These are phyloP conservation scores for Ostrea edulis DNA, from an alignment of 1,140 invertebrate genomes.

Conservation along the genomic window DNA sequence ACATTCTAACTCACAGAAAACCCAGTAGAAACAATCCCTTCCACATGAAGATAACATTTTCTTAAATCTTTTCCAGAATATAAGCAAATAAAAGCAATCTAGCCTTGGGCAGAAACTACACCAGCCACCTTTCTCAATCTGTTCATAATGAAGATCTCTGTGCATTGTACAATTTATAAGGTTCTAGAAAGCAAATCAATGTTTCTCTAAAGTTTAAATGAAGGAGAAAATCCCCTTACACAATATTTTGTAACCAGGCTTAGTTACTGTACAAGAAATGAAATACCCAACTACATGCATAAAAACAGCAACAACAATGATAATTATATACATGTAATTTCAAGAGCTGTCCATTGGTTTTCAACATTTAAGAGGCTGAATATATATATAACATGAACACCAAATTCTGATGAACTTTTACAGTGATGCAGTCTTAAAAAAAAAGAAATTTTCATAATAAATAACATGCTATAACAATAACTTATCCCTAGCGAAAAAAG, in stretches of 20 bases:
- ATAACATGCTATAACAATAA: conserved; percentile 27
- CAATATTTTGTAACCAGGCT: background rate
- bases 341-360: background rate
- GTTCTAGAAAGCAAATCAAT: background rate
- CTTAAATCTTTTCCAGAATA: conserved; percentile 15
- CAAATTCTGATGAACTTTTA: conserved; percentile 9
- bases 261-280: background rate
- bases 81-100: conserved; percentile 13
- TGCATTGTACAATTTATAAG: background rate
- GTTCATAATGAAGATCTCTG: background rate
- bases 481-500: background rate
- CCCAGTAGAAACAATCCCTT: background rate
- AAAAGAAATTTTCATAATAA: background rate
- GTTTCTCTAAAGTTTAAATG: background rate
- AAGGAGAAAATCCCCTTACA: background rate
- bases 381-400: conserved; percentile 4
- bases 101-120: background rate
- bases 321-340: background rate
- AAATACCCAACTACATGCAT: conserved; percentile 31
- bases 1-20: background rate
- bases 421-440: background rate
- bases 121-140: background rate
- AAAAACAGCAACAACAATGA: background rate
- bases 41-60: background rate
- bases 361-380: conserved; percentile 9